Percentiles rank a stretch among this genome's conserved stretches.
These are phyloP conservation scores for Verasper variegatus DNA, from an alignment of 2,113 vertebrate genomes.

Conservation along the genomic window DNA sequence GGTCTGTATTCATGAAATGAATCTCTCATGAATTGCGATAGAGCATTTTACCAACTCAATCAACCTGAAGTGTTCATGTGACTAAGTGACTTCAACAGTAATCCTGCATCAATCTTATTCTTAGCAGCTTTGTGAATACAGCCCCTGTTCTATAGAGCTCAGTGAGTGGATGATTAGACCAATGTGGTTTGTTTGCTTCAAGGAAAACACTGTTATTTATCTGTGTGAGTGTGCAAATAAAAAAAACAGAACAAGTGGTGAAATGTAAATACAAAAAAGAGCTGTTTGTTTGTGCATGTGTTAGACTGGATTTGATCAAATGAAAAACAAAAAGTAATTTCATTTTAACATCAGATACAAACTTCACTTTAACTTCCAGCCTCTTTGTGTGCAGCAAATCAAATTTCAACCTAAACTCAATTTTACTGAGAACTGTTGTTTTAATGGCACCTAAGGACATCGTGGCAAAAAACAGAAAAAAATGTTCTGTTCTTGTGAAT, in stretches of 20 bases:
- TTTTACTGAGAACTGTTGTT: no score
- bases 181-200: constrained; percentile 35
- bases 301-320: no score
- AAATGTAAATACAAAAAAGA: background rate
- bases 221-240: constrained; percentile 57
- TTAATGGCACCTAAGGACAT: no score
- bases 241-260: background rate
- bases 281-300: no score
- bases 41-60: constrained; percentile 29
- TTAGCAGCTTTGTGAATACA: constrained; percentile 64
- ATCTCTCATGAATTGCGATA: background rate
- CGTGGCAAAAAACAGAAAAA: no score
- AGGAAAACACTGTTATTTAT: constrained; percentile 29
- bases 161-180: constrained; percentile 34
- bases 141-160: constrained; percentile 47
- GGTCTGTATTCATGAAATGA: constrained; percentile 55
- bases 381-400: no score
- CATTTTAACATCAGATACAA: no score
- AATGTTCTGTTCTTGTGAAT: background rate
- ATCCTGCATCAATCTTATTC: constrained; percentile 47
- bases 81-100: constrained; percentile 34
- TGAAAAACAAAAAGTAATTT: no score
- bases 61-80: constrained; percentile 32
- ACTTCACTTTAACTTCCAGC: no score
- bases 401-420: no score